Percentiles rank a stretch among this genome's conserved stretches.
Evolutionary conservation across 2,888 invertebrate species (phyloP).

Genomic region (Ectemnius lituratus): DNA sequence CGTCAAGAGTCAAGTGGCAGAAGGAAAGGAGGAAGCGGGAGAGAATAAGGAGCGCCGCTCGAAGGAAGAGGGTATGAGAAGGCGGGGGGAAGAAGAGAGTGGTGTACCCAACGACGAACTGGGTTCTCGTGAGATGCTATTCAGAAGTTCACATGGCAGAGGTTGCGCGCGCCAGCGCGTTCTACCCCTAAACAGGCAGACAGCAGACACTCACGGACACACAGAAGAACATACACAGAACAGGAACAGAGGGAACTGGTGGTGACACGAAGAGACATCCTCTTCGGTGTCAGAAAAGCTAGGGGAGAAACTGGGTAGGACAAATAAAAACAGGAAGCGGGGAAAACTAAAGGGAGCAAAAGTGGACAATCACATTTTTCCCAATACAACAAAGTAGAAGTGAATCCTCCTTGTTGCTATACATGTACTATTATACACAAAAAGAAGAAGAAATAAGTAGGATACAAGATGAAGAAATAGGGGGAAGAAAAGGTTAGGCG

Average conservation of each 20-base stretch:
- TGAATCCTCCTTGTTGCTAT: conserved; percentile 9
- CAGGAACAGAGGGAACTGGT: conserved; percentile 10
- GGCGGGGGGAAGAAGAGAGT: conserved; percentile 13
- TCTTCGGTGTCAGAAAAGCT: neutral
- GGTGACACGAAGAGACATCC: neutral
- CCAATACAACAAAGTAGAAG: conserved; percentile 36
- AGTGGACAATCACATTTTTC: conserved; percentile 40
- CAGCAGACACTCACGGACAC: conserved; percentile 27
- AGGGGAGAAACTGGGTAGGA: neutral
- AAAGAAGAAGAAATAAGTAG: neutral
- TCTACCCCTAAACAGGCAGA: conserved; percentile 28
- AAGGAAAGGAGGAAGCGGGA: conserved; percentile 12
- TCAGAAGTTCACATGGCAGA: conserved; percentile 44
- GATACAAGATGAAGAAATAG: neutral
- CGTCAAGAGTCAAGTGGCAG: conserved; percentile 36
- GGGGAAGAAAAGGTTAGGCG: neutral
- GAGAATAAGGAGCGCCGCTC: neutral
- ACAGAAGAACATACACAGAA: conserved; percentile 23
- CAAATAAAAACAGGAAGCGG: conserved; percentile 13
- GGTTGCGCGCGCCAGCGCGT: conserved; percentile 30
- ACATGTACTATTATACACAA: too few species aligned
- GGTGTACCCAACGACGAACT: conserved; percentile 29
- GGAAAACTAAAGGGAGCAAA: conserved; percentile 34
- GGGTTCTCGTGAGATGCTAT: conserved; percentile 47
- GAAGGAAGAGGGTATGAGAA: neutral